Evolutionary conservation across 1,140 invertebrate species (phyloP), one percentile per base, ranked within the genome.

Genomic region (Cepaea nemoralis): DNA sequence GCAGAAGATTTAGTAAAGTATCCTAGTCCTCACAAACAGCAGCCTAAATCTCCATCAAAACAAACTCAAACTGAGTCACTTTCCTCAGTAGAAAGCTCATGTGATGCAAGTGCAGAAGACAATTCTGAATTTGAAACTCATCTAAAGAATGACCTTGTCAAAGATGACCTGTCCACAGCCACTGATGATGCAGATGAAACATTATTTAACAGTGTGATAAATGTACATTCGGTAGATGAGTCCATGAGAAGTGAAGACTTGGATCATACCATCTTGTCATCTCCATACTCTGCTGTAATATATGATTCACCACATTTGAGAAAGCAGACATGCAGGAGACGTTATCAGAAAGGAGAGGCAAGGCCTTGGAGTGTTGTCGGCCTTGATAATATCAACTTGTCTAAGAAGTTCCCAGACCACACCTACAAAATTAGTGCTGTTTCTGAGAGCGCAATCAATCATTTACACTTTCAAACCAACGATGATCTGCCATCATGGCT

Each of bases 91-190:
- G 87, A 88, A 71, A 87, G 86, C 71, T 90, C 89, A 3, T 97
- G 96, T 90, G 96, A 98, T 89, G 96, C 96, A 0, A 97, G 96
- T 83, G 95, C 96, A 33, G 96, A 97, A 92, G 96, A 96, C 82
- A 97, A 96, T 40, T 95, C 93, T 42, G 88, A 90, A 31, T 83
- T 84, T 45, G 77, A 77, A 80, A 80, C 84, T 82, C 69, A 67
- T 50, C 24, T 69, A 69, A 76, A n/a, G 42, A 6, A 67, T 50
- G 42, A 42, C 33, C 80, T 78, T 69, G 67, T 37, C 27, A 33
- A 22, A 37, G 87, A 87, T 33, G 85, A 87, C 42, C 84, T 85
- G 40, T 87, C 86, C 55, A 87, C 83, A 14, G 83, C 83, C 3
- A 85, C 83, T 33, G 86, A 87, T 50, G 86, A 88, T 82, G 83